A percentile compares a stretch with the other conserved stretches of the same genome.
Conservation (phyloP, 2,888 invertebrate genomes). For the Cephus spinipes region DNA sequence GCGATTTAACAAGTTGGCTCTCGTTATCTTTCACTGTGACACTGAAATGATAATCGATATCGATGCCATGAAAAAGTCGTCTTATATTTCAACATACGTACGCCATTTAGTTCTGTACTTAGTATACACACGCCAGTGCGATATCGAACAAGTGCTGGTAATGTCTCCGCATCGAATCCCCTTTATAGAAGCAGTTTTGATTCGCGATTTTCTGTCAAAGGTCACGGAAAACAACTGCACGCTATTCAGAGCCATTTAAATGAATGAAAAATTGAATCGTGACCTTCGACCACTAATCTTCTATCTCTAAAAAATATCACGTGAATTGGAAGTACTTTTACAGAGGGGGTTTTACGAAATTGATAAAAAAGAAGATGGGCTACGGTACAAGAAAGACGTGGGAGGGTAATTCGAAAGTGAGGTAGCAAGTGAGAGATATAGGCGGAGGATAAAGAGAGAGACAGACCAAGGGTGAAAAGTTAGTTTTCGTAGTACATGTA, state of each 20-base stretch:
- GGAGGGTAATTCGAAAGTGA: neutral
- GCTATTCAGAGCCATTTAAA: too few relatives aligned
- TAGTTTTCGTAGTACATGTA: neutral
- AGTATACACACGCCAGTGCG: neutral
- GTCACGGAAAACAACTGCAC: neutral
- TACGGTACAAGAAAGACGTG: neutral
- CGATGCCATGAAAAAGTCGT: neutral
- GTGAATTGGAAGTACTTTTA: neutral
- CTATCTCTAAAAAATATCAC: neutral
- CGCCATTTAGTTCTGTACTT: neutral
- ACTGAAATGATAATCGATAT: neutral
- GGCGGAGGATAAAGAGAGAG: too few relatives aligned
- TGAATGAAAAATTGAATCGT: too few relatives aligned
- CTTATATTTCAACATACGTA: neutral
- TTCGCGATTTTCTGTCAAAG: neutral
- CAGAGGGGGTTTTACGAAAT: neutral
- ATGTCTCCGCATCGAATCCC: neutral
- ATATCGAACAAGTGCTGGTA: neutral
- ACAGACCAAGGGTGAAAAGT: neutral
- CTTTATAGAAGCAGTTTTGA: neutral
- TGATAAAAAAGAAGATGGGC: neutral
- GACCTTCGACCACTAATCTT: neutral
- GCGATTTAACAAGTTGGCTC: neutral
- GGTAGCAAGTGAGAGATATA: neutral
- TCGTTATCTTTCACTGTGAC: neutral